A percentile compares a stretch with the other conserved stretches of the same genome.
These are phyloP conservation scores for Panthera uncia DNA, from an alignment of 2,113 vertebrate species.

Conservation along the genomic window DNA sequence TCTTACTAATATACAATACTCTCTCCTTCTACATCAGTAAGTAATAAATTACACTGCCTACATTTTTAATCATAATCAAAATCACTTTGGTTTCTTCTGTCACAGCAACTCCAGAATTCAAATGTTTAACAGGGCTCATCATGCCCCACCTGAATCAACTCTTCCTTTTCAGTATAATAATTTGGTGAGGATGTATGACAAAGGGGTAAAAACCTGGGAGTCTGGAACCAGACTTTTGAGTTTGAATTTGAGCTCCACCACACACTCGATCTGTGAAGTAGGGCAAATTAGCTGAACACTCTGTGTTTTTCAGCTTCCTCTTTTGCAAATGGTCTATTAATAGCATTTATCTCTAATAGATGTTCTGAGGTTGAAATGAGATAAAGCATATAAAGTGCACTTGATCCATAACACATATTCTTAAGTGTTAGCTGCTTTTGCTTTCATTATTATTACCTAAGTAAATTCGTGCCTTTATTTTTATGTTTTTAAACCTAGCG, in stretches of 20 bases:
- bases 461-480: neutral
- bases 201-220: accelerated
- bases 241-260: neutral
- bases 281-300: neutral
- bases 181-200: neutral
- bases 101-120: neutral
- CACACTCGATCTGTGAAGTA: neutral
- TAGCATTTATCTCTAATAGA: neutral
- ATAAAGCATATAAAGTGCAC: neutral
- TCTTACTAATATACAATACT: neutral
- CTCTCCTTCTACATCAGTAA: neutral
- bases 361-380: neutral
- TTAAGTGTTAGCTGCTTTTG: neutral
- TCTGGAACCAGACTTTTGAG: neutral
- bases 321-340: neutral
- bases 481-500: neutral
- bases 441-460: neutral
- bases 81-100: neutral
- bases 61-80: neutral
- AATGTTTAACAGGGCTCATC: neutral
- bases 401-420: too few species aligned
- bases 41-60: neutral
- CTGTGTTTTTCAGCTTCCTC: neutral
- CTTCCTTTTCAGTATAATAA: neutral
- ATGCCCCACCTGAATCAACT: neutral